Base-by-base conservation (phyloP, 2,888 invertebrate genomes). In the Cantharis rufa region DNA sequence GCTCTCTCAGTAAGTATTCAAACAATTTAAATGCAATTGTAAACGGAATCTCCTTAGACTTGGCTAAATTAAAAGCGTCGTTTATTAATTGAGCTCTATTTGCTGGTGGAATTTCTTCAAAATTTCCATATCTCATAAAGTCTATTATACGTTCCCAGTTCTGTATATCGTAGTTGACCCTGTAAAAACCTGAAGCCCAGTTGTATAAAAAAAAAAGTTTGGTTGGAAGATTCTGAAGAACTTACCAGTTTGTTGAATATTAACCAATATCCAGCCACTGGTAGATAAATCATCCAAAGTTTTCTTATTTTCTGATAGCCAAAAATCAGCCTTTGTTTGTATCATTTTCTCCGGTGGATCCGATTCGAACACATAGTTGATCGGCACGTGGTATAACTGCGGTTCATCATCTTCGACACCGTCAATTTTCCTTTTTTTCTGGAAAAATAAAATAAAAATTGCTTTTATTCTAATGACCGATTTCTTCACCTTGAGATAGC, bases 1-100 rank as follows among this genome's bases (percentile, higher is more conserved):
- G 86, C 83, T 92, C 92, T 2, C 89, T 84, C 0, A 86, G 85
- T 82, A 94, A 86, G 84, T 94, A 94, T 7, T 86, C 85, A 1
- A 91, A 90, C 18, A 94, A 84, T 24, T 90, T 89, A 70, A 94
- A 88, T 0, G 92, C 89, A 15, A 88, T 81, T 1, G 84, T 82
- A 83, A 92, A 92, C 5, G 88, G 89, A 75, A 93, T 85, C 61
- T 90, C 87, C 32, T 91, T 91, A 72, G 91, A 90, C 74, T 90
- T 88, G 3, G 93, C 93, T 72, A 93, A 86, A 80, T 91, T 91
- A 78, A 93, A 90, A 3, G 93, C 89, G 85, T 97, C 97, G 82
- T 95, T 94, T 0, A 96, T 87, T 7, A 93, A 84, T 76, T 95
- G 94, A 0, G 94, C 95, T 63, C 96, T 90, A 86, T 94, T 95